Conservation (phyloP, 53 echinoderm and acorn worm genomes). For the Actinopyga echinites region DNA sequence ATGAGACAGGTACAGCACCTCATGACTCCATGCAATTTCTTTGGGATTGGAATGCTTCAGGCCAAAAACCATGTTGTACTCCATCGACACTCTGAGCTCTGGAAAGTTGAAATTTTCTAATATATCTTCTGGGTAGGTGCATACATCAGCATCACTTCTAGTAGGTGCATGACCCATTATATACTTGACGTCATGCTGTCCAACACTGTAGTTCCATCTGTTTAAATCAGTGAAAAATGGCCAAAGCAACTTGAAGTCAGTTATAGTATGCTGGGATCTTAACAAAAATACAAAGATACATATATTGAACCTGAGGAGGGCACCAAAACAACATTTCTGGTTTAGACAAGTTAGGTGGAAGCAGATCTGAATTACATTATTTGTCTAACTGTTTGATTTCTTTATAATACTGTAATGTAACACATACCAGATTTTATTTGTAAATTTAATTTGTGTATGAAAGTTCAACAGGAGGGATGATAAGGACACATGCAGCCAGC, state of each 20-base stretch:
- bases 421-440: too few relatives aligned
- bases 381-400: too few relatives aligned
- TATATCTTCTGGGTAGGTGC: slow-evolving; percentile 63
- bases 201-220: slow-evolving; percentile 98
- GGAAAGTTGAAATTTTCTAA: slow-evolving; percentile 39
- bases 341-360: too few relatives aligned
- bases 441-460: too few relatives aligned
- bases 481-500: too few relatives aligned
- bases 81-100: slow-evolving; percentile 68
- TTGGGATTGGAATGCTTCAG: slow-evolving; percentile 54
- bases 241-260: background rate
- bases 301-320: too few relatives aligned
- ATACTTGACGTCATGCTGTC: slow-evolving; percentile 86
- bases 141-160: slow-evolving; percentile 55
- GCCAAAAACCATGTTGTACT: slow-evolving; percentile 76
- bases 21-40: slow-evolving; percentile 77
- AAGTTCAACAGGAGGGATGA: too few relatives aligned
- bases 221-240: background rate
- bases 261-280: background rate
- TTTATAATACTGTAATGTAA: too few relatives aligned
- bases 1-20: slow-evolving; percentile 40
- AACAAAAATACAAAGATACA: too few relatives aligned
- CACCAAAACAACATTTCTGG: too few relatives aligned
- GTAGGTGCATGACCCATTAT: slow-evolving; percentile 58
- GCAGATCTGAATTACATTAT: too few relatives aligned